Conservation (phyloP, 2,888 invertebrate species). For the Apoda limacodes region DNA sequence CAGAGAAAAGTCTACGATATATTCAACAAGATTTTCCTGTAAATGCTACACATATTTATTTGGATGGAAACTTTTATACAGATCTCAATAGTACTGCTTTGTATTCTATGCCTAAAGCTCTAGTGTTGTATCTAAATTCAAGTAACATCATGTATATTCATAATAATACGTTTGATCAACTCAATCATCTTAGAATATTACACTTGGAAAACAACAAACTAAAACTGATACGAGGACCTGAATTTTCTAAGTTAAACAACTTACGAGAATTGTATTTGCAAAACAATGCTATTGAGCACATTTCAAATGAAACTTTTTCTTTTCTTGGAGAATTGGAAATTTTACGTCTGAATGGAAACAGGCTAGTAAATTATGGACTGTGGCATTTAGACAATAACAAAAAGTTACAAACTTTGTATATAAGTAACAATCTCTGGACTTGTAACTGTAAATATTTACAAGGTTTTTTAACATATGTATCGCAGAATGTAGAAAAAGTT, state of each 20-base stretch:
- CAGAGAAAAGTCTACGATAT: constrained; percentile 78
- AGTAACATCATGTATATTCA: constrained; percentile 84
- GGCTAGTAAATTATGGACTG: constrained; percentile 82
- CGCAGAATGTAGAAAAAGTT: constrained; percentile 82
- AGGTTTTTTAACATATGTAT: constrained; percentile 83
- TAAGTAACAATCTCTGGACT: constrained; percentile 88
- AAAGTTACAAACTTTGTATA: constrained; percentile 78
- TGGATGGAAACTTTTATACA: constrained; percentile 90
- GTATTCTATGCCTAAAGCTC: constrained; percentile 52
- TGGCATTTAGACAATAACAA: constrained; percentile 81
- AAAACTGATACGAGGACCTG: constrained; percentile 80
- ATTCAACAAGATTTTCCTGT: constrained; percentile 88
- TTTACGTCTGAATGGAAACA: constrained; percentile 87
- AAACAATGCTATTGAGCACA: constrained; percentile 83
- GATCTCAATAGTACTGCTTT: constrained; percentile 72
- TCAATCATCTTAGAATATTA: constrained; percentile 80
- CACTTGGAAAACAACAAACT: constrained; percentile 91
- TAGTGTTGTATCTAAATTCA: constrained; percentile 84
- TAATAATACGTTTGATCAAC: constrained; percentile 87
- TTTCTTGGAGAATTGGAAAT: constrained; percentile 83
- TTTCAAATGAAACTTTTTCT: constrained; percentile 84
- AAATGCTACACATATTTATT: constrained; percentile 91
- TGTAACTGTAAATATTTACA: constrained; percentile 92
- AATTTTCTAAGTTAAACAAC: constrained; percentile 84
- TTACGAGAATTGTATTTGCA: constrained; percentile 88